Conservation (phyloP, 2,113 vertebrate species). For the Psettodes erumei region DNA sequence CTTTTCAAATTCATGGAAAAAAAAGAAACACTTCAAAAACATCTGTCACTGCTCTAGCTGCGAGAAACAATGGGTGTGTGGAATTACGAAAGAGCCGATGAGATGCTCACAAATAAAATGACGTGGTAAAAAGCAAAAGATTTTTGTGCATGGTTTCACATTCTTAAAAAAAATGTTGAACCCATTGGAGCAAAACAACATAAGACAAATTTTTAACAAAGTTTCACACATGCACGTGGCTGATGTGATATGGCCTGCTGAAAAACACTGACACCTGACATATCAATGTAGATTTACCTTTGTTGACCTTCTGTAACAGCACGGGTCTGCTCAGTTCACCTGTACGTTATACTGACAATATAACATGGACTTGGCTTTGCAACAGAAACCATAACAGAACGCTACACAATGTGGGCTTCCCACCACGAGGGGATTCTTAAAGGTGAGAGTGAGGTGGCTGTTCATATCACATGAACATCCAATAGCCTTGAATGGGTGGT, state of each 20-base stretch:
- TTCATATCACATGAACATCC: conserved; percentile 33
- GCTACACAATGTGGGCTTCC: not conserved
- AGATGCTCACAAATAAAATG: conserved; percentile 19
- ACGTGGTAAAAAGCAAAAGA: not conserved
- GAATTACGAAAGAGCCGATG: conserved; percentile 24
- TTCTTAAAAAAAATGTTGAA: not conserved
- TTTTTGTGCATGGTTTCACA: not conserved
- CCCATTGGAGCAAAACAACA: conserved; percentile 23
- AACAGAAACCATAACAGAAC: conserved; percentile 10
- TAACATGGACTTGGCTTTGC: not conserved
- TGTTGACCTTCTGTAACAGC: not conserved
- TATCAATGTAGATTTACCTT: not conserved
- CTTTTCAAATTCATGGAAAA: conserved; percentile 23
- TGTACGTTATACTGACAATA: not conserved
- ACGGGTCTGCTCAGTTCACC: not conserved
- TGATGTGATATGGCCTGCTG: conserved; percentile 25
- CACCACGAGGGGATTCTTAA: conserved; percentile 10
- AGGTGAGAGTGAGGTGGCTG: conserved; percentile 18
- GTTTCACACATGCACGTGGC: not conserved
- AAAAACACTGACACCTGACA: conserved; percentile 11
- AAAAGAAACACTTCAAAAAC: conserved; percentile 46
- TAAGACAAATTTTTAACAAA: not conserved
- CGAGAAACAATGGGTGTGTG: conserved; percentile 39
- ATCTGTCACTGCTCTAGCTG: conserved; percentile 39
- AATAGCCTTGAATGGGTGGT: conserved; percentile 36